Base-by-base conservation (phyloP, 2,113 vertebrate species). In the Zosterops hypoxanthus region DNA sequence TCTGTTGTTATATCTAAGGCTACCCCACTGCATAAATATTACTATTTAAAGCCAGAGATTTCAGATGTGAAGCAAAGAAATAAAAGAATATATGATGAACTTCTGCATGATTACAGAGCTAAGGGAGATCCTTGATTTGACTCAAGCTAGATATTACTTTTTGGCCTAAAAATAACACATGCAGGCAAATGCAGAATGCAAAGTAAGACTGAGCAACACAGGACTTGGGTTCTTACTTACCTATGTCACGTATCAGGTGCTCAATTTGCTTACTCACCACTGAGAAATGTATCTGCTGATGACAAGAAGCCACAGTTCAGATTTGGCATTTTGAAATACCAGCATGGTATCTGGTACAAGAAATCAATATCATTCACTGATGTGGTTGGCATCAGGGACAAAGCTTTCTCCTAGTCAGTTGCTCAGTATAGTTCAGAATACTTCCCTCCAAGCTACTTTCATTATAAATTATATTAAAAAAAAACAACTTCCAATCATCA, bases 221-320 rank as follows among this genome's bases (percentile, higher is more conserved):
- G 14, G 44, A 79, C n/a, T 42, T 56, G 39, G 11, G 14, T 34
- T 77, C 56, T 85, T 81, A 39, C 3, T 33, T 46, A 53, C 4
- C 6, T 33, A 2, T 3, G 0, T 36, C 0, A 1, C 6, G 44
- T 22, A 55, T 78, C 53, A 78, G 28, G 31, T 28, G 9, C 22
- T 7, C 29, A 52, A 5, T 56, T 78, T 89, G 41, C 25, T 68
- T 41, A 44, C 25, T 75, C 26, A 31, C 31, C 25, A 19, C 33
- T 71, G 33, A 72, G 60, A 52, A 88, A 86, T 3, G 4, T 36
- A 39, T 34, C 44, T 91, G 33, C 4, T 41, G 44, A 47, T 24
- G 25, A 47, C 55, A 53, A 64, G 26, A 68, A 89, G 11, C 5
- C 34, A 36, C 5, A 2, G 16, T 50, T 34, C 42, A 59, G 12